Base-by-base conservation (phyloP, 2,888 invertebrate species). In the Apamea anceps region DNA sequence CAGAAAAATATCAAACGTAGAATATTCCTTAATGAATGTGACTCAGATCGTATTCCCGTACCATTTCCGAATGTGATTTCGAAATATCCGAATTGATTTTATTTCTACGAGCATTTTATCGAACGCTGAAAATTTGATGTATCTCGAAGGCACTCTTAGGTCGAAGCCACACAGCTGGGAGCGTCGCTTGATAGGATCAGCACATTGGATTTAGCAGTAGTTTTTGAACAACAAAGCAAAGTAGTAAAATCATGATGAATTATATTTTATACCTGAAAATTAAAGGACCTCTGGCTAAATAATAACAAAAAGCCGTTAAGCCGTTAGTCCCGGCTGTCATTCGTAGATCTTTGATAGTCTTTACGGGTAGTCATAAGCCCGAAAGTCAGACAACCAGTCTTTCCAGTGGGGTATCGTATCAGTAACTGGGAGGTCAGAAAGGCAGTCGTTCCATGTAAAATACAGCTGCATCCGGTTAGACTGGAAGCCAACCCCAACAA, bases 21-120 rank as follows among this genome's bases (percentile, higher is more conserved):
- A 72, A 84, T 75, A 79, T 85, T 71, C 65, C 57, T 18, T 85
- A 84, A 85, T 85, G 86, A 82, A 75, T 51, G 66, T 79, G 74
- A 75, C 65, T 51, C 68, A 57, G 67, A 84, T 79, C 60, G 51
- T n/a, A 68, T 84, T 77, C 37, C 63, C 60, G 71, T 68, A 32
- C 21, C 48, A 77, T 85, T 76, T 79, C 65, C 74, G 62, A 86
- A 86, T 79, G 72, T 54, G 72, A 85, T 85, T 85, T 74, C 48
- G 72, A 66, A 73, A 73, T 75, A 75, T 75, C 45, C 37, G 66
- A 75, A 72, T 70, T 75, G 72, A 86, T 86, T 75, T 86, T 77
- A 84, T 79, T 83, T 77, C 18, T 21, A 72, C 71, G 60, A 86
- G 32, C 54, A 70, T 75, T 72, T 57, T 76, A n/a, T 25, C 42